Evolutionary conservation across 2,888 invertebrate genomes (phyloP).

Genomic region (Physocephala rufipes): DNA sequence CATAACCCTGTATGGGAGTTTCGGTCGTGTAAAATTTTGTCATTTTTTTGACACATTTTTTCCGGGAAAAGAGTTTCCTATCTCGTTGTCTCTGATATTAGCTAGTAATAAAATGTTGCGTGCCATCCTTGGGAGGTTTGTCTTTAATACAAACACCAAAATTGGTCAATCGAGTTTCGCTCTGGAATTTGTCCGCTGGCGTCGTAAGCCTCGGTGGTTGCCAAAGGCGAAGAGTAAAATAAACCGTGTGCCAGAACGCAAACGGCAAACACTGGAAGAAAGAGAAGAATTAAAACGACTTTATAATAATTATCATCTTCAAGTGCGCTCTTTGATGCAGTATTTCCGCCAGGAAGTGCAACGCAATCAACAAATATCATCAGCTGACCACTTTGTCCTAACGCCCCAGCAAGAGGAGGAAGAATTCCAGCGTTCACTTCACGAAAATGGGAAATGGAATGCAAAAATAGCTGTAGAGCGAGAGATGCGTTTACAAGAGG

Average conservation of each 20-base stretch:
- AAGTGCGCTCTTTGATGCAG: slow-evolving; percentile 69
- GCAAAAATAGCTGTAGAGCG: slow-evolving; percentile 70
- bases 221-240: slow-evolving; percentile 83
- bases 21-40: not conserved
- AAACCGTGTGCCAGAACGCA: slow-evolving; percentile 74
- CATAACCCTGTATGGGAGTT: not conserved
- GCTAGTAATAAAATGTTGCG: slow-evolving; percentile 51
- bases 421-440: slow-evolving; percentile 71
- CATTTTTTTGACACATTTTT: too few species aligned
- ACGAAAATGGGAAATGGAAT: slow-evolving; percentile 79
- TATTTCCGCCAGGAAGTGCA: slow-evolving; percentile 69
- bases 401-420: slow-evolving; percentile 71
- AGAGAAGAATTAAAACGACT: slow-evolving; percentile 73
- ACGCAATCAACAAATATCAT: slow-evolving; percentile 67
- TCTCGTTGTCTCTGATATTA: too few species aligned
- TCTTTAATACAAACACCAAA: slow-evolving; percentile 51
- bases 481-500: slow-evolving; percentile 68
- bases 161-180: slow-evolving; percentile 54
- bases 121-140: slow-evolving; percentile 48
- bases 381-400: slow-evolving; percentile 69
- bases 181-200: slow-evolving; percentile 68
- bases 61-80: too few species aligned
- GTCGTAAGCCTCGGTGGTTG: slow-evolving; percentile 81
- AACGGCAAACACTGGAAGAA: slow-evolving; percentile 72
- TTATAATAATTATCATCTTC: slow-evolving; percentile 74